Conservation (phyloP, 2,797 vertebrate species). For the Chelidonichthys spinosus region DNA sequence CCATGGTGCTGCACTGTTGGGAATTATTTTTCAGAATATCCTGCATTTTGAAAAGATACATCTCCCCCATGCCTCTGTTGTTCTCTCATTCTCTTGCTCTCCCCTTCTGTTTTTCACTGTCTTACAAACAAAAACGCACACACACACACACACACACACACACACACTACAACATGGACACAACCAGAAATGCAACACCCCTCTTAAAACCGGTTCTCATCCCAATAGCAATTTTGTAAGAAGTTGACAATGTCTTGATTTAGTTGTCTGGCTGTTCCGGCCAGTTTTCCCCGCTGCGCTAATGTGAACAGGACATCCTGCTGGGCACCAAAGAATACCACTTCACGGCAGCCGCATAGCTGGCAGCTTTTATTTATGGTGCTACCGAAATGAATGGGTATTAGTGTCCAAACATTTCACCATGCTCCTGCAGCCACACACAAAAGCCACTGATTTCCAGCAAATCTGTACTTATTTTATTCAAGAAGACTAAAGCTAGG, state of each 20-base stretch:
- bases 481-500: constrained; percentile 91
- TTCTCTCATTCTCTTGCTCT: constrained; percentile 48
- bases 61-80: constrained; percentile 44
- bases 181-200: constrained; percentile 81
- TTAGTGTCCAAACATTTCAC: constrained; percentile 99
- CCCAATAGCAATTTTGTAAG: constrained; percentile 98
- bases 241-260: constrained; percentile 99
- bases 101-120: constrained; percentile 52
- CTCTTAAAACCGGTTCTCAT: constrained; percentile 77
- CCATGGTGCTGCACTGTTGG: constrained; percentile 70
- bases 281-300: constrained; percentile 97
- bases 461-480: constrained; percentile 99
- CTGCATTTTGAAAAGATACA: constrained; percentile 72
- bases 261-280: constrained; percentile 99
- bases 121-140: constrained; percentile 41
- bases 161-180: constrained; percentile 63
- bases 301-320: constrained; percentile 99
- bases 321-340: constrained; percentile 99
- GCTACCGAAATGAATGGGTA: constrained; percentile 99
- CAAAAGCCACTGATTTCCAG: constrained; percentile 99
- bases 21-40: constrained; percentile 75
- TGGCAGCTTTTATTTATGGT: constrained; percentile 99
- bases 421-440: constrained; percentile 99
- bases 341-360: constrained; percentile 98
- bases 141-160: constrained; percentile 51